Conservation (phyloP, 1,140 invertebrate species). For the Lerema accius region DNA sequence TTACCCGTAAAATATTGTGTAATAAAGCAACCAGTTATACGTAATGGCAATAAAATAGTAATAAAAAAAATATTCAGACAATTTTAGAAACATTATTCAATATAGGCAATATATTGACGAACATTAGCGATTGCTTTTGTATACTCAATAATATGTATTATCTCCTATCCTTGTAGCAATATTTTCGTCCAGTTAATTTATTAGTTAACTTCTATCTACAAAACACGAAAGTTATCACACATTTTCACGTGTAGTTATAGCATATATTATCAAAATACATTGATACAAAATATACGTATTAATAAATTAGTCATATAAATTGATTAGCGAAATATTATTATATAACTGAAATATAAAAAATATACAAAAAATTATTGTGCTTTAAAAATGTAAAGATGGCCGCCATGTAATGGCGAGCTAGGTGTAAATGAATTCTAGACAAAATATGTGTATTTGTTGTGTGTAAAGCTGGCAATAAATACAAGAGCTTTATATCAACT, state of each 20-base stretch:
- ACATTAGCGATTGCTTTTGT: not conserved
- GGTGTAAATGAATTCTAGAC: constrained; percentile 54
- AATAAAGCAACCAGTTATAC: constrained; percentile 4
- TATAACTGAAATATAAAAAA: constrained; percentile 38
- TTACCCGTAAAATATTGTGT: constrained; percentile 20
- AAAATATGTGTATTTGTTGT: constrained; percentile 45
- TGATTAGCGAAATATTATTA: constrained; percentile 17
- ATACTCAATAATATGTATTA: not conserved
- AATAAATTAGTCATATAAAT: constrained; percentile 41
- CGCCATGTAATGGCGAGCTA: constrained; percentile 60
- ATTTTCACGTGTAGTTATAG: not conserved
- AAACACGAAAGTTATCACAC: not conserved
- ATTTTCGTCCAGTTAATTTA: constrained; percentile 4
- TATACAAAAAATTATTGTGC: constrained; percentile 48
- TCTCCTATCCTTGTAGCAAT: not conserved
- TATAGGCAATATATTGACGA: not conserved
- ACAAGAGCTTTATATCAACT: not conserved
- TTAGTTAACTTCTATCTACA: constrained; percentile 4
- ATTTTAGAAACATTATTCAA: not conserved
- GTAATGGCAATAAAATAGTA: constrained; percentile 26
- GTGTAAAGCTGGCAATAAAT: constrained; percentile 6
- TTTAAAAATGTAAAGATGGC: constrained; percentile 44
- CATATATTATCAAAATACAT: constrained; percentile 10
- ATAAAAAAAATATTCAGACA: constrained; percentile 3
- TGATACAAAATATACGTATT: constrained; percentile 29